Evolutionary conservation across 2,797 vertebrate species (phyloP).

Genomic region (Halcyon smyrnensis): DNA sequence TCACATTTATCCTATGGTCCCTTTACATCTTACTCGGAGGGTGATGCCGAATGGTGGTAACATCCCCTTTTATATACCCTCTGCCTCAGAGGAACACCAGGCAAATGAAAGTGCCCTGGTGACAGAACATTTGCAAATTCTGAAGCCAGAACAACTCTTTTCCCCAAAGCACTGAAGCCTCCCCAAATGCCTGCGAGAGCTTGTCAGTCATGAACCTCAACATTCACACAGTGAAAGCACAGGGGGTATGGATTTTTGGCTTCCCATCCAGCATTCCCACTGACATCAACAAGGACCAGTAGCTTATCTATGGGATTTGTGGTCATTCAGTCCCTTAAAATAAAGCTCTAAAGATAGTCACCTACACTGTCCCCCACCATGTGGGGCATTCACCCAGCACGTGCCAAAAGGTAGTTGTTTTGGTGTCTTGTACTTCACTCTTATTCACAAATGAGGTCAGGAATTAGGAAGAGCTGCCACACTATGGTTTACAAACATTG

Average conservation of each 20-base stretch:
- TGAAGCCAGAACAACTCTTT: not conserved
- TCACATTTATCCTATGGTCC: not conserved
- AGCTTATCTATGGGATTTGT: not conserved
- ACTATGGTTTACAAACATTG: not conserved
- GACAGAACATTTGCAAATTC: not conserved
- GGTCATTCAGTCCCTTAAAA: not conserved
- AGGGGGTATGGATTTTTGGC: not conserved
- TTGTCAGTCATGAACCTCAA: not conserved
- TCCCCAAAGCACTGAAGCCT: not conserved
- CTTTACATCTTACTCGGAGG: not conserved
- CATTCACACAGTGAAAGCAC: not conserved
- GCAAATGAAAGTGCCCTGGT: not conserved
- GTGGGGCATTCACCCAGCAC: not conserved
- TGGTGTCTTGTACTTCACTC: not conserved
- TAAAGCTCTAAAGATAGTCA: not conserved
- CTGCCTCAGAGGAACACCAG: not conserved
- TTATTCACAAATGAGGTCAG: not conserved
- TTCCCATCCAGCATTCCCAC: not conserved
- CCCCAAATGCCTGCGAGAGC: not conserved
- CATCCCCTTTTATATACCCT: not conserved
- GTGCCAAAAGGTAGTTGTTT: rapidly evolving
- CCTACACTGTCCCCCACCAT: rapidly evolving
- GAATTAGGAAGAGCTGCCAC: not conserved
- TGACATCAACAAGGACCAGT: not conserved
- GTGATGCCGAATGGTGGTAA: not conserved